Conservation (phyloP, 1,140 invertebrate genomes). For the Idris sp. region DNA sequence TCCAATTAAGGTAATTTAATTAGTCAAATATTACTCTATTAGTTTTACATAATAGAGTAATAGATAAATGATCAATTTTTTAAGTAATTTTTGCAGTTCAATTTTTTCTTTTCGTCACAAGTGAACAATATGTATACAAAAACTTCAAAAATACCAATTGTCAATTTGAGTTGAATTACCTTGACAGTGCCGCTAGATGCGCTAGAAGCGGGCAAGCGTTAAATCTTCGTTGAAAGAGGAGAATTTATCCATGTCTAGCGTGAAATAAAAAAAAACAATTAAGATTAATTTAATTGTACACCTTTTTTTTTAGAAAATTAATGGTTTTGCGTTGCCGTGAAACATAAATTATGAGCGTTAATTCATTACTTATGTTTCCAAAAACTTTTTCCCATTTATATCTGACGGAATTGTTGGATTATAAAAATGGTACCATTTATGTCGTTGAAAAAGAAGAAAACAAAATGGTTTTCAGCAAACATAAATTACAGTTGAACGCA, state of each 20-base stretch:
- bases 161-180: conserved; percentile 66
- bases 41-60: no score
- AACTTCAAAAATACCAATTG: conserved; percentile 2
- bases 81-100: no score
- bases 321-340: conserved; percentile 21
- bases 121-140: no score
- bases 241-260: conserved; percentile 76
- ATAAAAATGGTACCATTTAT: no score
- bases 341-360: conserved; percentile 34
- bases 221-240: conserved; percentile 78
- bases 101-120: no score
- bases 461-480: no score
- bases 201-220: conserved; percentile 77
- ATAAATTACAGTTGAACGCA: no score
- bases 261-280: conserved; percentile 61
- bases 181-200: conserved; percentile 79
- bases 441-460: no score
- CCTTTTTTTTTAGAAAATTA: conserved; percentile 43
- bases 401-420: not conserved
- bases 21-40: no score
- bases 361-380: conserved; percentile 39
- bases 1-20: no score
- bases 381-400: conserved; percentile 15
- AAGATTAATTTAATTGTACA: conserved; percentile 58
- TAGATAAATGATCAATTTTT: no score